Conservation (phyloP, 2,113 vertebrate species). For the Scomber scombrus region DNA sequence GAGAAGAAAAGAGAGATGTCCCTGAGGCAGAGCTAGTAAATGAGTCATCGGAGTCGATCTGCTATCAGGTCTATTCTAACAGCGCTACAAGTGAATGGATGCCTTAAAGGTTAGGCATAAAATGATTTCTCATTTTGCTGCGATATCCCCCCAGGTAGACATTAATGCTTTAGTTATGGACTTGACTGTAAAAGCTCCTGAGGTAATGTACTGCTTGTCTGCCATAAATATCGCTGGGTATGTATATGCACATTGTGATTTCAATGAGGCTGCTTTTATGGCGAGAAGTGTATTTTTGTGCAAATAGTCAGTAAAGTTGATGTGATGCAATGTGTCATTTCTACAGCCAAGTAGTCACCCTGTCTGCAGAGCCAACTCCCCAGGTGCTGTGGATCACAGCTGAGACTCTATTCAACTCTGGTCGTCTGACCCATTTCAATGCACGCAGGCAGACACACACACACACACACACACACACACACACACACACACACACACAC, state of each 20-base stretch:
- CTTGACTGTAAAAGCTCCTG: conserved; percentile 70
- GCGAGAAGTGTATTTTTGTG: conserved; percentile 52
- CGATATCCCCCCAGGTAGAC: conserved; percentile 73
- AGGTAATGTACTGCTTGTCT: conserved; percentile 57
- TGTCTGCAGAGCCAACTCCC: conserved; percentile 53
- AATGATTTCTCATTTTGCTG: conserved; percentile 78
- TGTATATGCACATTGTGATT: conserved; percentile 58
- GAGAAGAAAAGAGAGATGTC: conserved; percentile 49
- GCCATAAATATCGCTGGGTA: conserved; percentile 61
- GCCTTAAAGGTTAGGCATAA: conserved; percentile 79
- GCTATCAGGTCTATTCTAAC: conserved; percentile 72
- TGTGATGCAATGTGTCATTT: conserved; percentile 68
- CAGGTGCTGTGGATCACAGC: conserved; percentile 65
- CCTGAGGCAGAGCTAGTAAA: conserved; percentile 71
- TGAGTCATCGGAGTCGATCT: conserved; percentile 74
- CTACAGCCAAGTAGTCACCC: conserved; percentile 67
- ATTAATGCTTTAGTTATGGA: conserved; percentile 81
- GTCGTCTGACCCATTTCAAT: conserved; percentile 60
- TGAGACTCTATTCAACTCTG: conserved; percentile 61
- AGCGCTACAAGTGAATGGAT: conserved; percentile 71
- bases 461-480: not conserved
- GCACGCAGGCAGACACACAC: not conserved
- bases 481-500: not conserved
- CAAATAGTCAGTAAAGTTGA: conserved; percentile 67
- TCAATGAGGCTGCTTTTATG: conserved; percentile 47